Base-by-base conservation (phyloP, 2,888 invertebrate species). In the Stenodera caucasica region DNA sequence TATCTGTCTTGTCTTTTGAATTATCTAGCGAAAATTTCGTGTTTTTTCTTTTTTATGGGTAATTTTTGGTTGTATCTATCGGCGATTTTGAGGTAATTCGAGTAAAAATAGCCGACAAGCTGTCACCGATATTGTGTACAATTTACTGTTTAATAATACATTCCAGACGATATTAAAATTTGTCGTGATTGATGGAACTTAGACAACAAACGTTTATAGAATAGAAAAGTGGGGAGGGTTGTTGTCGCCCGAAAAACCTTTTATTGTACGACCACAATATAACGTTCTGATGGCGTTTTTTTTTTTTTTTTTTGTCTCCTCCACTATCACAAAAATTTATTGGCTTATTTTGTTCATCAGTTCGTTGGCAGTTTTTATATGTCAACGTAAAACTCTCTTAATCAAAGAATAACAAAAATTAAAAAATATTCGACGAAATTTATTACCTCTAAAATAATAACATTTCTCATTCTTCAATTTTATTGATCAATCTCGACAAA, bases 101-200 rank as follows among this genome's bases (percentile, higher is more conserved):
- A 52, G 37, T 63, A 57, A 65, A 67, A 67, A 73, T 73, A 77
- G 76, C 76, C 74, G 76, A 75, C 78, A 77, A 72, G 77, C 78
- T 80, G 80, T 79, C 78, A 78, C 75, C 72, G 66, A 75, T 77
- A 79, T 79, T 79, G 78, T 80, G 74, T 74, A 75, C 76, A 79
- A 78, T 78, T 78, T 79, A 78, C 77, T 75, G 75, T 72, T 72
- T 78, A 77, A 78, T 79, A 80, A 79, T 79, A 78, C 75, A 77
- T 79, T 76, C 75, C 74, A 73, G 52, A 77, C 78, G 79, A 80
- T 80, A 80, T 80, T 80, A 80, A 80, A 80, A 80, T 80, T 80
- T 78, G 75, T 78, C 74, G 72, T 80, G 80, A 80, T 80, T 80
- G 80, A 80, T 80, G 80, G 76, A 79, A 78, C 76, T 77, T 75